phyloP scores from a whole-genome alignment of 1,140 invertebrate species.

The Neodiprion fabricii region DNA sequence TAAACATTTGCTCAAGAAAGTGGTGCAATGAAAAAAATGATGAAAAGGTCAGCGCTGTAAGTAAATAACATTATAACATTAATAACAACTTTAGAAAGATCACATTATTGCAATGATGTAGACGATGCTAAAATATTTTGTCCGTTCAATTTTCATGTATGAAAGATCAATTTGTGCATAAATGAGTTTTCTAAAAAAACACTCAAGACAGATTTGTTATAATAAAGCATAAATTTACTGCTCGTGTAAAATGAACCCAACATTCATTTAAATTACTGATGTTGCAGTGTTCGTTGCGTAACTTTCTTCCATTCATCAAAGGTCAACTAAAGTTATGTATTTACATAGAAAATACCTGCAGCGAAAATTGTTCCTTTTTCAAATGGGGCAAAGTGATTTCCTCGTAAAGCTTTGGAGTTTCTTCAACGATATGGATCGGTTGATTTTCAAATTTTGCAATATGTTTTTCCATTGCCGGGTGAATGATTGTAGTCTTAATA shows the following conservation, averaged over 20 bases:
- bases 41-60: constrained; percentile 14
- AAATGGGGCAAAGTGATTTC: constrained; percentile 81
- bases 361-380: constrained; percentile 71
- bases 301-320: too few species aligned
- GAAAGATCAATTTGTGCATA: too few species aligned
- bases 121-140: constrained; percentile 10
- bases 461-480: constrained; percentile 92
- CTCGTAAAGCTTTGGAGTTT: constrained; percentile 85
- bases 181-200: too few species aligned
- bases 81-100: constrained; percentile 12
- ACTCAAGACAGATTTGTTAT: too few species aligned
- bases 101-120: background rate
- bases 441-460: constrained; percentile 84
- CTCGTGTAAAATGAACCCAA: too few species aligned
- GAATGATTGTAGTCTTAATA: constrained; percentile 85
- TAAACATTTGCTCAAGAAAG: constrained; percentile 13
- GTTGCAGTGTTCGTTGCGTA: too few species aligned
- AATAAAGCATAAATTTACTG: too few species aligned
- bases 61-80: constrained; percentile 18
- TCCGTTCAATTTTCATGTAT: background rate
- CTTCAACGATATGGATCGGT: constrained; percentile 76
- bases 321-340: constrained; percentile 4
- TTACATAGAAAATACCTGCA: constrained; percentile 68
- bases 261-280: too few species aligned
- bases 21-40: constrained; percentile 12